Base-by-base conservation (phyloP, 2,888 invertebrate species). In the Thymelicus sylvestris region DNA sequence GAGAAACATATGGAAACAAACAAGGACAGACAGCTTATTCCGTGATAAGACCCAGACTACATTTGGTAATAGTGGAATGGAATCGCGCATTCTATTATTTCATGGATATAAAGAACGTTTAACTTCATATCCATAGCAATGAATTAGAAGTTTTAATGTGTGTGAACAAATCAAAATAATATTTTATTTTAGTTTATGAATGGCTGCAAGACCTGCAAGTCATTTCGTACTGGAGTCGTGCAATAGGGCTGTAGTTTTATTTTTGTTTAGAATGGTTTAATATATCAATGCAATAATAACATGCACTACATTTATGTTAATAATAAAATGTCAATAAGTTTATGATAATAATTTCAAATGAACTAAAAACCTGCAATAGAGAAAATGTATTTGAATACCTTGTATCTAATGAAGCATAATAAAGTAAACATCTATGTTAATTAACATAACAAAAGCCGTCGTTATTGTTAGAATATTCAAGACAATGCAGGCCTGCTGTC, bases 1-100 rank as follows among this genome's bases (percentile, higher is more conserved):
- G 47, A 50, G 66, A 39, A 41, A 13, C 24, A 24, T 7, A 52
- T 52, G 7, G 52, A 52, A 24, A 61, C 67, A 72, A 52, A 72
- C 62, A 61, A 67, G 55, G 67, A 64, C 50, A n/a, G 63, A 64
- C 24, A 2, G 38, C 7, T 6, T 38, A 31, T 41, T 6, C 39
- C 39, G 39, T 41, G 39, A 7, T 41, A 41, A 41, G 12, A 55
- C 24, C 19, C 1, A 19, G 19, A 19, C 7, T 55, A 24, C 12
- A 55, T 55, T 31, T 55, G 55, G 10, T 55, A 55, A 31, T 12
- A 31, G 31, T 24, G 13, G 8, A 50, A 50, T 50, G 10, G 15
- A 50, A n/a, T 50, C 15, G 50, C 55, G 55, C 24, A 24, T 12
- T 12, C 0, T 24, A 24, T 31, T 2, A 24, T 19, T 55, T 10